Base-by-base conservation (phyloP, 2,797 vertebrate species). In the Babyrousa celebensis region DNA sequence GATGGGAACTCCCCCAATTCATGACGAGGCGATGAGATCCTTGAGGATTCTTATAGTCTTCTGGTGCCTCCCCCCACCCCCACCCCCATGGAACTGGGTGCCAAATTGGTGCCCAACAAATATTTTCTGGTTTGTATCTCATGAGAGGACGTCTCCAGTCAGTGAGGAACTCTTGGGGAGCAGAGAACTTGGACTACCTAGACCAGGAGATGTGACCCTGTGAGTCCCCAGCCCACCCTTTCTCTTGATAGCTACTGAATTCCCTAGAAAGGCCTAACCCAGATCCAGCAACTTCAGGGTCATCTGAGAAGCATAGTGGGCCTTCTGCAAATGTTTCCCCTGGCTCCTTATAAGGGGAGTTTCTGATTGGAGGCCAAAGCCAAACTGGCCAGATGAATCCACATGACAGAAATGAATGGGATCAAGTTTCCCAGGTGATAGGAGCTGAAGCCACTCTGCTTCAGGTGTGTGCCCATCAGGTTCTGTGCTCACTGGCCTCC, bases 351-450 rank as follows among this genome's bases (percentile, higher is more conserved):
- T 1, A 92, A 86, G 25, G 80, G 32, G 83, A 75, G 25, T 36
- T 85, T 48, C 8, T 36, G 40, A 16, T n/a, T 86, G 54, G 23
- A 94, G 12, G 29, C 52, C 58, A 93, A 92, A 96, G 62, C 9
- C 72, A 77, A 40, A 67, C 6, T 48, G 72, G 29, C 32, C 23
- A 90, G 40, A 60, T 18, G 63, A 72, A 70, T 1, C 27, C 18
- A 36, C 23, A 12, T 29, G 9, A 68, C 56, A 11, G 9, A n/a
- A 71, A 18, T 68, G 21, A 43, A 78, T 20, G 4, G 56, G 58
- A 16, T 85, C 58, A 16, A 72, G 40, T 85, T 84, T 48, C 54
- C 43, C 52, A 63, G 23, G 52, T 17, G 56, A 12, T 43, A 23
- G 16, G 43, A 29, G 52, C 65, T 27, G 29, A 56, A 60, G 74